Evolutionary conservation across 2,888 invertebrate species (phyloP).

Genomic region (Andrena fulva): DNA sequence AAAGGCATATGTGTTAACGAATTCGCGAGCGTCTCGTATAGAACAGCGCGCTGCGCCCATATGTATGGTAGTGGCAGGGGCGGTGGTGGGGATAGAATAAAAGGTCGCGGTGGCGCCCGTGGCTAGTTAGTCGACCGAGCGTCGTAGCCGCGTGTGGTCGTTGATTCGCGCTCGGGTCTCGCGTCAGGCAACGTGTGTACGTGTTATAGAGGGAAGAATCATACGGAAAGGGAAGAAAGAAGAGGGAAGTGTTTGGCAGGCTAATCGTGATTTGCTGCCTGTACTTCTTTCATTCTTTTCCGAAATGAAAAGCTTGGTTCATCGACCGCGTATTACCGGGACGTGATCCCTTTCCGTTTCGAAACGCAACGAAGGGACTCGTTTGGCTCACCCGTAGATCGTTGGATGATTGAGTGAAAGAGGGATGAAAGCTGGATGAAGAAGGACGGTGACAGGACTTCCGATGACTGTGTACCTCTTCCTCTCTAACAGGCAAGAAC

Average conservation of each 20-base stretch:
- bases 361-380: neutral
- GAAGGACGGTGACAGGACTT: neutral
- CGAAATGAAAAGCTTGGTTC: constrained; percentile 3
- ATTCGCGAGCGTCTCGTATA: too few species aligned
- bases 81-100: constrained; percentile 62
- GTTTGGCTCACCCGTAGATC: neutral
- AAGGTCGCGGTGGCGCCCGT: constrained; percentile 60
- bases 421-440: neutral
- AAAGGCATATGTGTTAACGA: too few species aligned
- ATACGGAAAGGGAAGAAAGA: neutral
- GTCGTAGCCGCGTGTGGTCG: constrained; percentile 64
- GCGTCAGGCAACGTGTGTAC: constrained; percentile 38
- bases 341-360: constrained; percentile 18
- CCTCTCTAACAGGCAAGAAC: constrained; percentile 4
- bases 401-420: neutral
- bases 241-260: neutral
- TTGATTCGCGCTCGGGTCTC: constrained; percentile 30
- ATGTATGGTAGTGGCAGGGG: too few species aligned
- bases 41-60: too few species aligned
- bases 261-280: neutral
- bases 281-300: neutral
- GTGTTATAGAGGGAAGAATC: too few species aligned
- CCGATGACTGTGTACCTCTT: neutral
- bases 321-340: constrained; percentile 20
- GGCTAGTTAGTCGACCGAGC: constrained; percentile 76